phyloP scores from a whole-genome alignment of 2,113 vertebrate species.

The Fulica atra region DNA sequence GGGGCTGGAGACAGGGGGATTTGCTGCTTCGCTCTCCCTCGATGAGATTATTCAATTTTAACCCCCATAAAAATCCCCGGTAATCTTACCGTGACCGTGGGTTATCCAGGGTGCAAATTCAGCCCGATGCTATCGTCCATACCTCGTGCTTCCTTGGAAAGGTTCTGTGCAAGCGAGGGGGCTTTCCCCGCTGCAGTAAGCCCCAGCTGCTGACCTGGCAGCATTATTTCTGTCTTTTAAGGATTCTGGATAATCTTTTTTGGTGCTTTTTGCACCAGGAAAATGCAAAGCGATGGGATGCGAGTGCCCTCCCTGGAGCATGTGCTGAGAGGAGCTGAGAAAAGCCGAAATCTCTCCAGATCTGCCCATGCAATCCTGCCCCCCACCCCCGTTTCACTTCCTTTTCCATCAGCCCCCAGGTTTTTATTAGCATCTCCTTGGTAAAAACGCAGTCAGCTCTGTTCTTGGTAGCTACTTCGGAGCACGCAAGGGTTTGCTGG shows the following conservation, averaged over 20 bases:
- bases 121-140: accelerated
- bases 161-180: background rate
- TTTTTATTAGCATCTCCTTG: background rate
- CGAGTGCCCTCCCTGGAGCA: accelerated
- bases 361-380: background rate
- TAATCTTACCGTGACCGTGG: accelerated
- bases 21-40: background rate
- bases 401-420: background rate
- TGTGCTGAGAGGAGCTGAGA: accelerated
- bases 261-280: background rate
- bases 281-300: background rate
- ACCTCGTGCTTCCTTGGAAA: background rate
- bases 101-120: background rate
- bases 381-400: background rate
- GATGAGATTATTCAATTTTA: background rate
- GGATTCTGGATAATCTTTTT: background rate
- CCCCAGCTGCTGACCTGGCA: background rate
- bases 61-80: background rate
- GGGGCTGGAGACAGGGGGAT: background rate
- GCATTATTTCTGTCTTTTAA: background rate
- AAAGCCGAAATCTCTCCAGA: background rate
- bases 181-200: background rate
- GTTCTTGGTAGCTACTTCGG: background rate
- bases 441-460: background rate
- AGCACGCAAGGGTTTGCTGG: background rate